Conservation (phyloP, 2,797 vertebrate species). For the Acanthopagrus latus region DNA sequence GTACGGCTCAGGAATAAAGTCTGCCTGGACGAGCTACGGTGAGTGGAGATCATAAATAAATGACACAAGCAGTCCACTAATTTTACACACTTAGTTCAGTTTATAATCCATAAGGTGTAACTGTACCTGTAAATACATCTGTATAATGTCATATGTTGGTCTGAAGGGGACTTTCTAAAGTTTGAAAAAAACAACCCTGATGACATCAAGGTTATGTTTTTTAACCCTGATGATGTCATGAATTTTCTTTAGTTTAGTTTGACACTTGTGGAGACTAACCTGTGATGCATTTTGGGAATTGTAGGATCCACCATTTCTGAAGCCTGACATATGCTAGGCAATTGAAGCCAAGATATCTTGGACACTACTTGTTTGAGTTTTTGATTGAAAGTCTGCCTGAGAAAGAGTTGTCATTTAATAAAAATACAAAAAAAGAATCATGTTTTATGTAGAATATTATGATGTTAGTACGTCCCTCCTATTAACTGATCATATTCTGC, state of each 20-base stretch:
- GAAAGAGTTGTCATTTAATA: background rate
- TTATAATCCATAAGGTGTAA: background rate
- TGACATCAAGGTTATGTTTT: background rate
- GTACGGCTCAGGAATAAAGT: slow-evolving; percentile 87
- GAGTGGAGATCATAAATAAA: slow-evolving; percentile 42
- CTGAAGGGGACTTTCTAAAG: background rate
- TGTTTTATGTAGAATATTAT: too few species aligned
- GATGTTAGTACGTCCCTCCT: background rate
- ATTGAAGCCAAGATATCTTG: background rate
- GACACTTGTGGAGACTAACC: background rate
- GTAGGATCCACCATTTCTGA: background rate
- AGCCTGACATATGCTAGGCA: background rate
- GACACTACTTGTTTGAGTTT: background rate
- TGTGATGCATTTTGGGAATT: slow-evolving; percentile 12
- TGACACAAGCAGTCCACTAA: background rate
- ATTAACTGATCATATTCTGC: background rate
- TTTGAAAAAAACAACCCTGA: background rate
- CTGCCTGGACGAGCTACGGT: slow-evolving; percentile 91
- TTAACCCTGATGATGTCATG: background rate
- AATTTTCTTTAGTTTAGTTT: background rate
- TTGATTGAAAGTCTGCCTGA: background rate
- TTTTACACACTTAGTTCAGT: background rate
- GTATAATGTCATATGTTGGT: background rate
- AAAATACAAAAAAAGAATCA: background rate
- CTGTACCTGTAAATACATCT: background rate